Evolutionary conservation across 2,113 vertebrate genomes (phyloP).

Genomic region (Abramis brama): DNA sequence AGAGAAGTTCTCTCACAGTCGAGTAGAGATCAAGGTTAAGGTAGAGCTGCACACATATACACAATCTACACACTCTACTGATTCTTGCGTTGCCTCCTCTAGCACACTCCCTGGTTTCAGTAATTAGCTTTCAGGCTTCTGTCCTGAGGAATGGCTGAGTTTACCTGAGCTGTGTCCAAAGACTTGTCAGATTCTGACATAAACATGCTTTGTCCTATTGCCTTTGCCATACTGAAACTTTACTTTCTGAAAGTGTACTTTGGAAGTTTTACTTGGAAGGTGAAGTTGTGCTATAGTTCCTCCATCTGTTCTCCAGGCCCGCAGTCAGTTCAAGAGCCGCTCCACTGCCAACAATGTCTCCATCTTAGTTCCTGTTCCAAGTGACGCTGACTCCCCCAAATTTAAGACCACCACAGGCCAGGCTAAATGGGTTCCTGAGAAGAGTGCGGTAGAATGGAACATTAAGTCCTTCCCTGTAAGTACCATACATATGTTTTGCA

Average conservation of each 20-base stretch:
- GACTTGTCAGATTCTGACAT: constrained; percentile 18
- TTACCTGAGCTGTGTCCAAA: constrained; percentile 44
- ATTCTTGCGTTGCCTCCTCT: background rate
- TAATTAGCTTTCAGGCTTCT: constrained; percentile 31
- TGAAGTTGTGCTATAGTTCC: background rate
- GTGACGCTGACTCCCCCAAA: constrained; percentile 81
- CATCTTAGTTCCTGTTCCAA: constrained; percentile 81
- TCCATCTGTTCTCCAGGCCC: constrained; percentile 67
- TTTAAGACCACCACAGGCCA: constrained; percentile 82
- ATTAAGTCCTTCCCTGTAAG: constrained; percentile 83
- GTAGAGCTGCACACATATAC: constrained; percentile 59
- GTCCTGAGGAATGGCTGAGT: constrained; percentile 10
- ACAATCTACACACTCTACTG: constrained; percentile 37
- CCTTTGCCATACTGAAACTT: constrained; percentile 21
- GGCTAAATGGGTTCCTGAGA: constrained; percentile 81
- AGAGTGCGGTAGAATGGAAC: constrained; percentile 79
- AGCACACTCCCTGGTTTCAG: background rate
- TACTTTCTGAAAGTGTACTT: background rate
- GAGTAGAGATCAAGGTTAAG: constrained; percentile 85
- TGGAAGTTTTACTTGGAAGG: background rate
- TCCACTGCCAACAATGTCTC: constrained; percentile 82
- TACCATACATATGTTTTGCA: constrained; percentile 27
- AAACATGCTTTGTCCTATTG: constrained; percentile 37
- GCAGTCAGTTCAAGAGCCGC: constrained; percentile 81
- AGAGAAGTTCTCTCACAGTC: constrained; percentile 83